Evolutionary conservation across 2,113 vertebrate species (phyloP).

Genomic region (Bubo blakistoni): DNA sequence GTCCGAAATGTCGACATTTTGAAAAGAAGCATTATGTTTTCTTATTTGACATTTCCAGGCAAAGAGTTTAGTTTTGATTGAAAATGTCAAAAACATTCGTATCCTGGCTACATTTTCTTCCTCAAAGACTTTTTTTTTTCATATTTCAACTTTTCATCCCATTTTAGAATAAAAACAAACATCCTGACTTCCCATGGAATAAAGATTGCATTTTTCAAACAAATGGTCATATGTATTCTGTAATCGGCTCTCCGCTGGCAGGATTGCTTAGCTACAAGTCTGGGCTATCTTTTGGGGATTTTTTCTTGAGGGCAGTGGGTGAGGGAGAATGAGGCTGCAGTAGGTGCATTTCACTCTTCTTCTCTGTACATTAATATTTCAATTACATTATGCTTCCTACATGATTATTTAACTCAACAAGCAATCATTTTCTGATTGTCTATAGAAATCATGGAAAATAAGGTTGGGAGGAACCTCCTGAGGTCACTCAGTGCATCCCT

Average conservation of each 20-base stretch:
- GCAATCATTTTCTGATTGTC: slow-evolving; percentile 7
- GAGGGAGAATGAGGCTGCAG: neutral
- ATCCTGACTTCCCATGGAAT: slow-evolving; percentile 50
- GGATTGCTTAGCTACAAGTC: neutral
- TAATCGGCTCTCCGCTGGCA: slow-evolving; percentile 1
- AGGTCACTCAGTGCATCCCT: neutral
- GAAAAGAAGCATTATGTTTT: slow-evolving; percentile 67
- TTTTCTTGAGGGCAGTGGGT: neutral
- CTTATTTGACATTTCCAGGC: slow-evolving; percentile 69
- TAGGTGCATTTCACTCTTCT: neutral
- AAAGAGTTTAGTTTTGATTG: slow-evolving; percentile 67
- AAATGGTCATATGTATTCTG: slow-evolving; percentile 18
- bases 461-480: neutral
- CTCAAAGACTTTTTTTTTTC: slow-evolving; percentile 34
- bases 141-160: slow-evolving; percentile 62
- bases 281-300: neutral
- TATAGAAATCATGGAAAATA: slow-evolving; percentile 12
- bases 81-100: slow-evolving; percentile 69
- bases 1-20: slow-evolving; percentile 64
- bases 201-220: slow-evolving; percentile 43
- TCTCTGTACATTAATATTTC: neutral
- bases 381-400: neutral
- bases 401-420: slow-evolving; percentile 30
- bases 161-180: slow-evolving; percentile 63
- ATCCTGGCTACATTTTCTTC: slow-evolving; percentile 61